These are phyloP conservation scores for Tenualosa ilisha DNA, from an alignment of 2,797 vertebrate genomes.

Conservation along the genomic window DNA sequence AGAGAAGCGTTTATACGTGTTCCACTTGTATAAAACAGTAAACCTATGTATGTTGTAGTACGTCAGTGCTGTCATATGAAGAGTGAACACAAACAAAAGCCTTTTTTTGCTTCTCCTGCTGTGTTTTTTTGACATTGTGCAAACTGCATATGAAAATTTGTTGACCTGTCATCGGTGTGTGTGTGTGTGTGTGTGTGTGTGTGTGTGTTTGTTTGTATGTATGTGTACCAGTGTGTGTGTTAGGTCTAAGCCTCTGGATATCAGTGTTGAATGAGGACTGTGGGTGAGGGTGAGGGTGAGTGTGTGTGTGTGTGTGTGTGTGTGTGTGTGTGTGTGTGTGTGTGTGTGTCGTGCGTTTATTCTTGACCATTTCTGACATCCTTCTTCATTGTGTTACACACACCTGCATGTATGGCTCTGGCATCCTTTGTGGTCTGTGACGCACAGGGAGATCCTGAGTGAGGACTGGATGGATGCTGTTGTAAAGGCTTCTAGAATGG, in stretches of 20 bases:
- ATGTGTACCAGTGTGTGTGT: background rate
- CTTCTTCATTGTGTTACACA: background rate
- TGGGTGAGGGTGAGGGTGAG: slow-evolving; percentile 18
- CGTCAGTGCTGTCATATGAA: background rate
- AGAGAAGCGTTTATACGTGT: background rate
- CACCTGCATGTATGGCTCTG: background rate
- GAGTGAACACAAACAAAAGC: background rate
- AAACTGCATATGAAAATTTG: background rate
- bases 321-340: background rate
- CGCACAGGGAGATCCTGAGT: background rate
- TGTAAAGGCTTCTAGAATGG: background rate
- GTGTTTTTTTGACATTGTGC: background rate
- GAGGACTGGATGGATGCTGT: background rate
- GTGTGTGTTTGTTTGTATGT: slow-evolving; percentile 34
- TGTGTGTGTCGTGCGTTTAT: background rate
- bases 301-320: background rate
- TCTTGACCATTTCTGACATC: background rate
- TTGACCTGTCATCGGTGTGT: background rate
- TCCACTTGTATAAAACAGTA: background rate
- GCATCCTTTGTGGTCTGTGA: background rate
- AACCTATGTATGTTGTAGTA: slow-evolving; percentile 10
- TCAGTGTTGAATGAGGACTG: background rate
- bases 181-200: background rate
- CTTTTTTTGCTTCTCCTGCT: background rate
- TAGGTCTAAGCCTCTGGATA: background rate